Evolutionary conservation across 2,113 vertebrate species (phyloP), one percentile per base, ranked within the genome.

Genomic region (Dicerorhinus sumatrensis): DNA sequence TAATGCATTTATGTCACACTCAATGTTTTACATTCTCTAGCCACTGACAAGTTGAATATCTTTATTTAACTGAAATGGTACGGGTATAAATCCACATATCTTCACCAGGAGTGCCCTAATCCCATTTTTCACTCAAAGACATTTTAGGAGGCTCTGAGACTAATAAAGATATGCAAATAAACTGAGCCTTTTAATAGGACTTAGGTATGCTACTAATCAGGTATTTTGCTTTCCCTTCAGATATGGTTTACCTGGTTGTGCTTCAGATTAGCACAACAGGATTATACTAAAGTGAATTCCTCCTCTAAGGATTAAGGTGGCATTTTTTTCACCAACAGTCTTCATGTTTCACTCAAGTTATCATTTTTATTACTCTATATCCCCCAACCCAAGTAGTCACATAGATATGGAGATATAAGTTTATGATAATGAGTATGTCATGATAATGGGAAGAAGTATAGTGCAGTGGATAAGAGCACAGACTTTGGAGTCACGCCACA

Each of bases 121-220:
- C 8, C 25, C 84, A 79, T 77, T 91, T 73, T 87, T 31, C 86
- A 93, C 75, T 93, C 79, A 79, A 72, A 73, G 83, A 75, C 16
- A 76, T 86, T 86, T 97, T 48, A 95, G 82, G n/a, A 97, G 72
- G 93, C 17, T 39, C 33, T 4, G 9, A 76, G 42, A 83, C 31
- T 80, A 33, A 79, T 27, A 84, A 91, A 96, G 27, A 79, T 48
- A 79, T 17, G 31, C 11, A 36, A 69, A 25, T 62, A 94, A 79
- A 51, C 16, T 58, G 62, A 86, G 46, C 23, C 7, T 94, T 79
- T 65, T 91, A 72, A 77, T 1, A 89, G 54, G 23, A 92, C 7
- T 72, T 85, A 73, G 29, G 62, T 56, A 88, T 31, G 56, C 54
- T 73, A 39, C 39, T 58, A 76, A 67, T 58, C 27, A 60, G 86